Conservation (phyloP, 1,140 invertebrate genomes). For the Drosophila seguyi region DNA sequence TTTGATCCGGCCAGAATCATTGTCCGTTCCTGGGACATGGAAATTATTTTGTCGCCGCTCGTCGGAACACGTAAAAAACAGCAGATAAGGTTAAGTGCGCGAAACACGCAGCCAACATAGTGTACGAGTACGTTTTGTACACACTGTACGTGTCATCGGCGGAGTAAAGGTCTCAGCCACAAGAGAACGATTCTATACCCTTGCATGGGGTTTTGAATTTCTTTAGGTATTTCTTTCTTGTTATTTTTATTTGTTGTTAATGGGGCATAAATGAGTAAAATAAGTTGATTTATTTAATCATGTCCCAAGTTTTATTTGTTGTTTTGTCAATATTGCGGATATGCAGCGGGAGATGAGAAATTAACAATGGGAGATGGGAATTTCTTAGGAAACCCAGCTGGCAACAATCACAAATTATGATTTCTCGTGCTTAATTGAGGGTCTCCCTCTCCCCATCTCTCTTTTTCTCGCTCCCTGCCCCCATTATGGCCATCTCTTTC, state of each 20-base stretch:
- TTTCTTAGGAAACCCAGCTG: constrained; percentile 50
- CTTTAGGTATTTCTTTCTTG: neutral
- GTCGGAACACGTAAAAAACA: constrained; percentile 38
- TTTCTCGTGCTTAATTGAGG: constrained; percentile 43
- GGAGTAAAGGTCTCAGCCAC: constrained; percentile 36
- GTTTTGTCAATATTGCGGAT: constrained; percentile 40
- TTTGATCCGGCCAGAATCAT: constrained; percentile 1
- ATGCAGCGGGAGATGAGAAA: constrained; percentile 30
- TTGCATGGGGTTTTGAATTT: constrained; percentile 23
- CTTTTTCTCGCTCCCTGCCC: neutral
- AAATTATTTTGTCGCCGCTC: constrained; percentile 21
- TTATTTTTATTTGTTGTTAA: neutral
- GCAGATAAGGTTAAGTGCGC: constrained; percentile 19
- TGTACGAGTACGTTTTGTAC: constrained; percentile 7
- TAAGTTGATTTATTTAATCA: neutral
- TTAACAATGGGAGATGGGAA: constrained; percentile 22
- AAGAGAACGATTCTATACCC: constrained; percentile 28
- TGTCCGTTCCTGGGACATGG: constrained; percentile 1
- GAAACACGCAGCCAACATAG: constrained; percentile 42
- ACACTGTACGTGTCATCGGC: constrained; percentile 49
- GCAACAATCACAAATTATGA: constrained; percentile 36
- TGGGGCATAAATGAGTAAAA: constrained; percentile 1
- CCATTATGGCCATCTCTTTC: neutral
- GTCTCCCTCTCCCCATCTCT: neutral
- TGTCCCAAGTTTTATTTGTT: constrained; percentile 12